phyloP scores from a whole-genome alignment of 2,888 invertebrate species.

The Drosophila seclusa region DNA sequence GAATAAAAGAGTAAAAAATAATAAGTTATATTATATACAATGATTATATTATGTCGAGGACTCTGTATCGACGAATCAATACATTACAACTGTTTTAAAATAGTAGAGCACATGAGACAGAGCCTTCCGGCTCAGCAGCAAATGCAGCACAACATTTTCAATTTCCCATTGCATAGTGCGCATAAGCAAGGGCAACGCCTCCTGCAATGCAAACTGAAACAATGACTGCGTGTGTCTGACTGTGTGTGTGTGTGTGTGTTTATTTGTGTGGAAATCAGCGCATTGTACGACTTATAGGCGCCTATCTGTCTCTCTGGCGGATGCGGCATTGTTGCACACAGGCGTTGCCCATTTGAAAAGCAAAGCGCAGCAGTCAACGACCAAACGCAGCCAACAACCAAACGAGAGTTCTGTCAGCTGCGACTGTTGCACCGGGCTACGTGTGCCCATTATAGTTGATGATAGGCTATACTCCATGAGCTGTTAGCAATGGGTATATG shows the following conservation, averaged over 20 bases:
- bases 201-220: slow-evolving; percentile 28
- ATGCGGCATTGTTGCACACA: slow-evolving; percentile 56
- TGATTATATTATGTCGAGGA: not conserved
- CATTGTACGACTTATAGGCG: slow-evolving; percentile 41
- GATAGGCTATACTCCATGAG: slow-evolving; percentile 12
- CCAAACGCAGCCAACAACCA: slow-evolving; percentile 23
- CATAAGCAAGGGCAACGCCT: slow-evolving; percentile 39
- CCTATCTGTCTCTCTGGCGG: slow-evolving; percentile 46
- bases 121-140: slow-evolving; percentile 33
- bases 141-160: slow-evolving; percentile 47
- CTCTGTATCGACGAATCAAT: not conserved
- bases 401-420: slow-evolving; percentile 49
- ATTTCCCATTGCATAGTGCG: slow-evolving; percentile 39
- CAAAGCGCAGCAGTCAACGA: slow-evolving; percentile 36
- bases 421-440: slow-evolving; percentile 39
- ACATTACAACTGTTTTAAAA: slow-evolving; percentile 16
- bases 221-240: slow-evolving; percentile 1
- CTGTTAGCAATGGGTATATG: not conserved
- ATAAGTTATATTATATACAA: not conserved
- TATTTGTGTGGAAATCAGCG: slow-evolving; percentile 41
- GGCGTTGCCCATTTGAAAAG: slow-evolving; percentile 31
- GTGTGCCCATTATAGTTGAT: slow-evolving; percentile 21
- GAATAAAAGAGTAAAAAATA: not conserved
- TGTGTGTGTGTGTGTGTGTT: not conserved
- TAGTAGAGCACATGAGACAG: slow-evolving; percentile 15